Percentiles rank a stretch among this genome's conserved stretches.
Conservation (phyloP, 1,140 invertebrate genomes). For the Delia radicum region DNA sequence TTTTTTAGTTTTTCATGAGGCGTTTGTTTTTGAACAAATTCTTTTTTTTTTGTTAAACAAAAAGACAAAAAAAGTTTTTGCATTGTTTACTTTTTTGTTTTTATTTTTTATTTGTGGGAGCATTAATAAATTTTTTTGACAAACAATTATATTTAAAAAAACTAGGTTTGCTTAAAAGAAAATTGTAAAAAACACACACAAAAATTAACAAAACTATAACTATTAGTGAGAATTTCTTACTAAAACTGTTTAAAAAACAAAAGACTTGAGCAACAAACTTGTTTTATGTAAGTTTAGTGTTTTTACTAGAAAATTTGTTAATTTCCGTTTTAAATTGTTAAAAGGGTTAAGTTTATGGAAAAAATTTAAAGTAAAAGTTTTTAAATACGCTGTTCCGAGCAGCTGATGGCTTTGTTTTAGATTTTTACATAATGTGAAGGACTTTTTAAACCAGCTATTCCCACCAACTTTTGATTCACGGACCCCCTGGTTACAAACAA, state of each 20-base stretch:
- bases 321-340: no score
- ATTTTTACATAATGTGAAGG: no score
- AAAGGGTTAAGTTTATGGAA: no score
- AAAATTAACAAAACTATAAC: background rate
- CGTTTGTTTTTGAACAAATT: no score
- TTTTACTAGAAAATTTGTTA: background rate
- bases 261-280: conserved; percentile 52
- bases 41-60: background rate
- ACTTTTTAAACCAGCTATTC: no score
- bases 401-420: no score
- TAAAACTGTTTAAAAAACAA: conserved; percentile 32
- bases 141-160: background rate
- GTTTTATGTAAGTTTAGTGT: background rate
- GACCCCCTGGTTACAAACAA: no score
- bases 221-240: background rate
- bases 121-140: background rate
- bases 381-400: no score
- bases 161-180: background rate
- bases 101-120: background rate
- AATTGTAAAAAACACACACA: background rate
- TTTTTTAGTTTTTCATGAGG: no score
- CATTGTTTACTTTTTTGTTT: background rate
- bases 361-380: no score
- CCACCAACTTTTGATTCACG: no score
- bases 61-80: background rate